A percentile compares a stretch with the other conserved stretches of the same genome.
Evolutionary conservation across 2,888 invertebrate species (phyloP).

Genomic region (Elmis aenea): DNA sequence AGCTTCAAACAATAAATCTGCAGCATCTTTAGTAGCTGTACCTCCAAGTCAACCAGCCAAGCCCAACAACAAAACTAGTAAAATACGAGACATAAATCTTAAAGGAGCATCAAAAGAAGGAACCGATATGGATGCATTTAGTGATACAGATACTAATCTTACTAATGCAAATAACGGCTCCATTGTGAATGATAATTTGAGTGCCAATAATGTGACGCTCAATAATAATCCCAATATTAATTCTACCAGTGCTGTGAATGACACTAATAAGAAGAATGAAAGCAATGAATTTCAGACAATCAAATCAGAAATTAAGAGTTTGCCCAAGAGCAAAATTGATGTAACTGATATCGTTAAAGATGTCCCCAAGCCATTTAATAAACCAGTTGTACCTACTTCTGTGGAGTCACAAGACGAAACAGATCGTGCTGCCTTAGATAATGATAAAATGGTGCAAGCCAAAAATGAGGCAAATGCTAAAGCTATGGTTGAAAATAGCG

Average conservation of each 20-base stretch:
- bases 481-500: conserved; percentile 29
- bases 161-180: conserved; percentile 14
- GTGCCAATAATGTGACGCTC: conserved; percentile 25
- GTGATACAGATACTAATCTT: conserved; percentile 22
- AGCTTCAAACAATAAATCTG: conserved; percentile 8
- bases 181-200: conserved; percentile 11
- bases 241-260: conserved; percentile 9
- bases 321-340: conserved; percentile 26
- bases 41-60: conserved; percentile 47
- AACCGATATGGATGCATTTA: conserved; percentile 58
- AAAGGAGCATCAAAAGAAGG: conserved; percentile 57
- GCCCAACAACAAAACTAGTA: conserved; percentile 49
- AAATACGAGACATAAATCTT: conserved; percentile 52
- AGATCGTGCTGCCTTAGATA: conserved; percentile 34
- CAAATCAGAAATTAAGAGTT: conserved; percentile 30
- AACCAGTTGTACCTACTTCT: conserved; percentile 16
- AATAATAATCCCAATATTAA: conserved; percentile 30
- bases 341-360: conserved; percentile 43
- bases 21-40: conserved; percentile 26
- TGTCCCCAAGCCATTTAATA: conserved; percentile 32
- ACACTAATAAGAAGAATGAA: conserved; percentile 11
- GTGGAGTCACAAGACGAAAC: conserved; percentile 34
- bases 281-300: conserved; percentile 24
- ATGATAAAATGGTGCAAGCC: conserved; percentile 42
- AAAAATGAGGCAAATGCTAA: conserved; percentile 43